Percentiles rank a stretch among this genome's conserved stretches.
Evolutionary conservation across 2,797 vertebrate genomes (phyloP).

Genomic region (Avahi laniger): DNA sequence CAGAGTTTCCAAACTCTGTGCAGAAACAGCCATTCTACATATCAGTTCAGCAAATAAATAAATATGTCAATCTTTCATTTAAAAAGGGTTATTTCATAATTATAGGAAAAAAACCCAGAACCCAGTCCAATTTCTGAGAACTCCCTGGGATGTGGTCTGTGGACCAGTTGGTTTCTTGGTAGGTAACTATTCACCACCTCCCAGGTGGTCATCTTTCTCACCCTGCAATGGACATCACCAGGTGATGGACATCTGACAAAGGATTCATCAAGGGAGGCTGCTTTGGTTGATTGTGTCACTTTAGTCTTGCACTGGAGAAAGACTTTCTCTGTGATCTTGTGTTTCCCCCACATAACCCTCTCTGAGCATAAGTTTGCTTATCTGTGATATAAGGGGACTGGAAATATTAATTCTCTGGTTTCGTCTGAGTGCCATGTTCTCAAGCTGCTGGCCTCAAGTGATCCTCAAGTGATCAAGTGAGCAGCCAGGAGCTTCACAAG

Average conservation of each 20-base stretch:
- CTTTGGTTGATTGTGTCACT: neutral
- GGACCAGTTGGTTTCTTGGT: neutral
- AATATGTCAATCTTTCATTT: neutral
- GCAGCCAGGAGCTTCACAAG: slow-evolving; percentile 88
- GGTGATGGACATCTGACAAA: neutral
- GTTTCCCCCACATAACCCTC: neutral
- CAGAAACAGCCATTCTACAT: neutral
- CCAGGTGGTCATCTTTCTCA: neutral
- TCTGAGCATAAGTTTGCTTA: neutral
- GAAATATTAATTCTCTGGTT: neutral
- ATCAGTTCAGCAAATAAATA: neutral
- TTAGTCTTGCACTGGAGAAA: neutral
- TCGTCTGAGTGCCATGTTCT: neutral
- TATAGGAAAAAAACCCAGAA: neutral
- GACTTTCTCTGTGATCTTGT: neutral
- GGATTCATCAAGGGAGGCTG: neutral
- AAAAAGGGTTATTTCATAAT: neutral
- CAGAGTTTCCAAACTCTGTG: neutral
- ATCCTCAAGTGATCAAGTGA: slow-evolving; percentile 76
- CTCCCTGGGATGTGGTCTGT: neutral
- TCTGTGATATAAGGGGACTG: neutral
- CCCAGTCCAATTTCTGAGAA: neutral
- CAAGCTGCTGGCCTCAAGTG: neutral
- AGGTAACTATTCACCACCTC: neutral
- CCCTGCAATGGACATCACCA: neutral